Evolutionary conservation across 1,140 invertebrate species (phyloP), one percentile per base, ranked within the genome.

Genomic region (Megalopta genalis): DNA sequence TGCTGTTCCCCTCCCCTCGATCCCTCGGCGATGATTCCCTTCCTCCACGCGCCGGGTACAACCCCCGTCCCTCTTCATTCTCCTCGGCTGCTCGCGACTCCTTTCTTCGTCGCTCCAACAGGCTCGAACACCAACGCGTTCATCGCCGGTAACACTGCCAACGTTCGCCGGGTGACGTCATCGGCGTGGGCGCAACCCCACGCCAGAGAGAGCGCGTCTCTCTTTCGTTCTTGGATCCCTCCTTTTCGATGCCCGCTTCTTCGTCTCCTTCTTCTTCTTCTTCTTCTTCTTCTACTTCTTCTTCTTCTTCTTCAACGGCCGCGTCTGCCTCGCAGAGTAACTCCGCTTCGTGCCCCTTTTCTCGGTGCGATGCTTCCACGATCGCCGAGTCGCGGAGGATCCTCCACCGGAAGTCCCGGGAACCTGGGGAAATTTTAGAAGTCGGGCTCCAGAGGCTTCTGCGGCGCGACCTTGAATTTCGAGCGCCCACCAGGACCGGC

Each of bases 121-220:
- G 54, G 75, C 65, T 72, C 46, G 39, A 83, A 88, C 82, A 86
- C 88, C 77, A 85, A 86, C 78, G 81, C 81, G 82, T 77, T 78
- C 79, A 89, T 87, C 87, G 82, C 70, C 83, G 86, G 85, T 90
- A 88, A 89, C 87, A 80, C 88, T 85, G 88, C 85, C 86, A 86
- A 90, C 90, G 89, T 90, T 90, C 88, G 89, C 88, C 86, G 82
- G 84, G 71, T 91, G 90, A 91, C 90, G 90, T 91, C 90, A 91
- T 66, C 81, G 59, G 89, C 88, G 90, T 90, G 90, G 90, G 90
- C 89, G 90, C 90, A 90, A 90, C 88, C 90, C 90, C 90, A 81
- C 89, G 83, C 81, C 72, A 87, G 70, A 84, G 72, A 86, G 70
- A 81, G 62, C 25, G 60, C 18, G 49, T 52, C 49, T 52, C 49